These are phyloP conservation scores for Deroptyus accipitrinus DNA, from an alignment of 2,113 vertebrate genomes.

Conservation along the genomic window DNA sequence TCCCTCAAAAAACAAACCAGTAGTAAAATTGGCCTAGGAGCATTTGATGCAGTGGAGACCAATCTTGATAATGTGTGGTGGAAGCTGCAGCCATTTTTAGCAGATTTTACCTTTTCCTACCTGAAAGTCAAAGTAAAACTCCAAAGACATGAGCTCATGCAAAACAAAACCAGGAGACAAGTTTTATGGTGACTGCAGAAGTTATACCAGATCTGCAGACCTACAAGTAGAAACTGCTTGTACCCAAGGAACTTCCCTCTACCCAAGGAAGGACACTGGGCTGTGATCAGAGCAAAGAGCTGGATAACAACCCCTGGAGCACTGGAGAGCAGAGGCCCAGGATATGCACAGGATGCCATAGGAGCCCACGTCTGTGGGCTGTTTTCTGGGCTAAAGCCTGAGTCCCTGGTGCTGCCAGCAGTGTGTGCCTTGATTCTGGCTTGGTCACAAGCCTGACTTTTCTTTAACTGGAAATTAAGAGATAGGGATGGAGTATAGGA, in stretches of 20 bases:
- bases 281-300: neutral
- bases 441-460: neutral
- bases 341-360: neutral
- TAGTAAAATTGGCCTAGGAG: neutral
- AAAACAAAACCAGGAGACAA: neutral
- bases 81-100: neutral
- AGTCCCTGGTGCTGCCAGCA: neutral
- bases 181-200: neutral
- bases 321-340: neutral
- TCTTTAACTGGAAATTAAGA: neutral
- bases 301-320: fast-evolving
- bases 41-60: neutral
- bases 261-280: neutral
- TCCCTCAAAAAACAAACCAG: neutral
- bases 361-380: neutral
- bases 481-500: neutral
- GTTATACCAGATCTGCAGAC: neutral
- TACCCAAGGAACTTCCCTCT: neutral
- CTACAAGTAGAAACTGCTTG: fast-evolving
- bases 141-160: neutral
- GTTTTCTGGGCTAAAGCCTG: neutral
- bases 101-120: neutral
- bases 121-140: neutral
- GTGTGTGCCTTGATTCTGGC: neutral
- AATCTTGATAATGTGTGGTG: neutral